These are phyloP conservation scores for Piliocolobus tephrosceles DNA, from an alignment of 2,113 vertebrate genomes.

Conservation along the genomic window DNA sequence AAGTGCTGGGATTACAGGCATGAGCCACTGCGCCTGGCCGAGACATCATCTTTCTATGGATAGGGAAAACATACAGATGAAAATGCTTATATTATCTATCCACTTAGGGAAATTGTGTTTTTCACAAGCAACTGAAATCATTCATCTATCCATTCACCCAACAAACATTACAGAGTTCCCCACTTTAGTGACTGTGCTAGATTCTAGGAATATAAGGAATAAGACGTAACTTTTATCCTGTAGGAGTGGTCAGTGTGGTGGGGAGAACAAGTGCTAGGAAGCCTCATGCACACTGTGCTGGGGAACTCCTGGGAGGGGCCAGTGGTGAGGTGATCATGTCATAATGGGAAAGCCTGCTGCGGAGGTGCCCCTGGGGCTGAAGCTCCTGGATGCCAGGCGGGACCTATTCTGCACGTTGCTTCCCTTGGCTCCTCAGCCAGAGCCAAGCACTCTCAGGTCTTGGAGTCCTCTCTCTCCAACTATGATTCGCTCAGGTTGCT, in stretches of 20 bases:
- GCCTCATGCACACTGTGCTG: background rate
- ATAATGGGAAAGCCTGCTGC: background rate
- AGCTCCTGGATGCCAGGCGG: background rate
- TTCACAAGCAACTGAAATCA: background rate
- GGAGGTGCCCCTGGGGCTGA: background rate
- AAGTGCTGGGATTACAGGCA: too few species aligned
- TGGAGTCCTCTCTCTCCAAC: background rate
- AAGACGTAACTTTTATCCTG: background rate
- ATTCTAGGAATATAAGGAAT: background rate
- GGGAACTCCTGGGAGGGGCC: background rate
- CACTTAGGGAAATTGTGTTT: background rate
- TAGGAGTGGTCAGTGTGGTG: background rate
- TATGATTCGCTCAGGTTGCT: background rate
- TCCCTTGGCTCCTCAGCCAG: background rate
- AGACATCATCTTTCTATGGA: background rate
- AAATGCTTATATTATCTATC: background rate
- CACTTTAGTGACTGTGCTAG: background rate
- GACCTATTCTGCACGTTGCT: background rate
- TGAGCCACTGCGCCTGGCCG: too few species aligned
- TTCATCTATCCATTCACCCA: background rate
- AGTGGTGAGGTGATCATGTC: background rate
- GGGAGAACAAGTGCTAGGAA: background rate
- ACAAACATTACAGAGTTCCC: background rate
- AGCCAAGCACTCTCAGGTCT: background rate
- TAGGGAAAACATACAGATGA: background rate